Evolutionary conservation across 2,797 vertebrate species (phyloP).

Genomic region (Phalloptychus januarius): DNA sequence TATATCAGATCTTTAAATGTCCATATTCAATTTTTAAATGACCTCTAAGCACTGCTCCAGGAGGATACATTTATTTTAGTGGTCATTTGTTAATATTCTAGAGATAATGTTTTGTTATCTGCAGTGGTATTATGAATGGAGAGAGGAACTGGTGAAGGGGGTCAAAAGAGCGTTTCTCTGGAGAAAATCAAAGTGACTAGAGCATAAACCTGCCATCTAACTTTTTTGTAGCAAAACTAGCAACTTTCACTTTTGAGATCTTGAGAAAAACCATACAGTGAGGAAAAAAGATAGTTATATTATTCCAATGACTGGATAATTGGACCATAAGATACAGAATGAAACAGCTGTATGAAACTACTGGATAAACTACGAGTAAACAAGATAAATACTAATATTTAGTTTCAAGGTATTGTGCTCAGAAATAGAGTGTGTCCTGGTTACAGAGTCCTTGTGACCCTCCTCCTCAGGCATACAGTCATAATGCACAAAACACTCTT

Average conservation of each 20-base stretch:
- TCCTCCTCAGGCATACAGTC: slow-evolving; percentile 38
- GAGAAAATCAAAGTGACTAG: background rate
- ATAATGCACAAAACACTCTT: slow-evolving; percentile 29
- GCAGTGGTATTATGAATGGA: background rate
- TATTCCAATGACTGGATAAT: background rate
- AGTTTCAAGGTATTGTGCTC: slow-evolving; percentile 8
- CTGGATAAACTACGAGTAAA: background rate
- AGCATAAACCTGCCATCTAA: background rate
- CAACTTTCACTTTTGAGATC: background rate
- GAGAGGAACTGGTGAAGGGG: background rate
- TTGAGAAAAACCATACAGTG: background rate
- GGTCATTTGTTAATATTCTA: background rate
- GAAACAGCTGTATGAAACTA: background rate
- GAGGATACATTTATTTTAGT: background rate
- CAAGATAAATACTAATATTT: slow-evolving; percentile 8
- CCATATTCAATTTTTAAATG: background rate
- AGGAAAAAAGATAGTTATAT: background rate
- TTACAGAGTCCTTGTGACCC: slow-evolving; percentile 43
- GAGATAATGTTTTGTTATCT: background rate
- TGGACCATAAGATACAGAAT: background rate
- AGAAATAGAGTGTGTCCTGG: slow-evolving; percentile 31
- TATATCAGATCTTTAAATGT: background rate
- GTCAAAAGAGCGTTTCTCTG: background rate
- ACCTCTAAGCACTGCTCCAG: background rate
- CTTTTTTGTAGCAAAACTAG: background rate